Evolutionary conservation across 2,113 vertebrate species (phyloP).

Genomic region (Pantherophis guttatus): DNA sequence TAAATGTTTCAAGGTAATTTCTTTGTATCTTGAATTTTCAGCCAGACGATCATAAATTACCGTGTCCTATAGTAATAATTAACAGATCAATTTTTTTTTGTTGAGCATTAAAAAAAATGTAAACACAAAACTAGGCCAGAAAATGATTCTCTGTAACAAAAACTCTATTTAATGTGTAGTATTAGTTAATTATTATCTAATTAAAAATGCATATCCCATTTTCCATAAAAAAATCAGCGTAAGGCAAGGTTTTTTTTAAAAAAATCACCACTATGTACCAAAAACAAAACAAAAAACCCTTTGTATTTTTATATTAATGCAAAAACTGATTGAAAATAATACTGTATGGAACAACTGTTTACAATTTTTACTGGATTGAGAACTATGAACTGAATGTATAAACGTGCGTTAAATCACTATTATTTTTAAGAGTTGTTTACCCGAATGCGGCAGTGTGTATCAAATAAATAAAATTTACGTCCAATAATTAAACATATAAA

Average conservation of each 20-base stretch:
- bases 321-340: neutral
- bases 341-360: neutral
- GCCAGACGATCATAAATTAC: slow-evolving; percentile 96
- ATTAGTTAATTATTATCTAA: neutral
- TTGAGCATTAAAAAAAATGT: slow-evolving; percentile 9
- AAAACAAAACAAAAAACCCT: neutral
- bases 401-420: neutral
- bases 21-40: slow-evolving; percentile 95
- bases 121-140: neutral
- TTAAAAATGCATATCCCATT: neutral
- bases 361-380: neutral
- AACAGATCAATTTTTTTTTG: slow-evolving; percentile 13
- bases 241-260: neutral
- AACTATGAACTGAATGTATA: neutral
- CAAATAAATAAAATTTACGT: neutral
- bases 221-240: neutral
- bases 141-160: neutral
- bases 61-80: slow-evolving; percentile 78
- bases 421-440: neutral
- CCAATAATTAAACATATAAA: neutral
- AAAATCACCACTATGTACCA: neutral
- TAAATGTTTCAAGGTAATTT: slow-evolving; percentile 96
- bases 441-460: neutral
- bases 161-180: neutral
- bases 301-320: neutral